Evolutionary conservation across 2,797 vertebrate genomes (phyloP).

Genomic region (Nannoperca australis): DNA sequence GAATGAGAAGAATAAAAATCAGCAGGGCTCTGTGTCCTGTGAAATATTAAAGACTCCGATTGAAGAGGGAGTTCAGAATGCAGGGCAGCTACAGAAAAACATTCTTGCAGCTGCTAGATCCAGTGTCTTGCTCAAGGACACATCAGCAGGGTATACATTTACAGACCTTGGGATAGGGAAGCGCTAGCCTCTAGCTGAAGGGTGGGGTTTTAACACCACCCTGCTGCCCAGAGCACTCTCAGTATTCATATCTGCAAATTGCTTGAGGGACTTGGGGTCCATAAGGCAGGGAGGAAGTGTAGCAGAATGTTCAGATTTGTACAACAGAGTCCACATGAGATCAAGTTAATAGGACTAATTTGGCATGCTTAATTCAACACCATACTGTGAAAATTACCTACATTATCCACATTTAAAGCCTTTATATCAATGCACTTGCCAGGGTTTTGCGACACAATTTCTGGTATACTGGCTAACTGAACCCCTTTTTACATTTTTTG

Average conservation of each 20-base stretch:
- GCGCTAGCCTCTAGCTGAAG: neutral
- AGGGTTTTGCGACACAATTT: neutral
- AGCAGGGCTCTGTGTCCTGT: neutral
- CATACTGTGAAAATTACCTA: slow-evolving; percentile 19
- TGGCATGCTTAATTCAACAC: slow-evolving; percentile 16
- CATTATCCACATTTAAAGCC: slow-evolving; percentile 4
- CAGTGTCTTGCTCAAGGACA: slow-evolving; percentile 11
- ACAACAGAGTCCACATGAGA: slow-evolving; percentile 30
- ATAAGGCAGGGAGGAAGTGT: slow-evolving; percentile 7
- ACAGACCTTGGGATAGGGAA: neutral
- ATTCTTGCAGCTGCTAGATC: neutral
- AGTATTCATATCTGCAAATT: slow-evolving; percentile 60
- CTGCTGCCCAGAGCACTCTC: slow-evolving; percentile 33
- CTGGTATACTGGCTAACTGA: neutral
- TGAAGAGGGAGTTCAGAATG: neutral
- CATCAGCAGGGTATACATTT: neutral
- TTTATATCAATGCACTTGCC: neutral
- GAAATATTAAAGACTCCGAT: neutral
- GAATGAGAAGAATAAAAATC: neutral
- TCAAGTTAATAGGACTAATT: slow-evolving; percentile 28
- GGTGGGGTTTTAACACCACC: neutral
- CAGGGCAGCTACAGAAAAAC: neutral
- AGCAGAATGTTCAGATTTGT: slow-evolving; percentile 41
- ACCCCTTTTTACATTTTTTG: neutral
- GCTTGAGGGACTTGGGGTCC: slow-evolving; percentile 54